Percentiles rank a stretch among this genome's conserved stretches.
These are phyloP conservation scores for Bufo gargarizans DNA, from an alignment of 2,113 vertebrate genomes.

Conservation along the genomic window DNA sequence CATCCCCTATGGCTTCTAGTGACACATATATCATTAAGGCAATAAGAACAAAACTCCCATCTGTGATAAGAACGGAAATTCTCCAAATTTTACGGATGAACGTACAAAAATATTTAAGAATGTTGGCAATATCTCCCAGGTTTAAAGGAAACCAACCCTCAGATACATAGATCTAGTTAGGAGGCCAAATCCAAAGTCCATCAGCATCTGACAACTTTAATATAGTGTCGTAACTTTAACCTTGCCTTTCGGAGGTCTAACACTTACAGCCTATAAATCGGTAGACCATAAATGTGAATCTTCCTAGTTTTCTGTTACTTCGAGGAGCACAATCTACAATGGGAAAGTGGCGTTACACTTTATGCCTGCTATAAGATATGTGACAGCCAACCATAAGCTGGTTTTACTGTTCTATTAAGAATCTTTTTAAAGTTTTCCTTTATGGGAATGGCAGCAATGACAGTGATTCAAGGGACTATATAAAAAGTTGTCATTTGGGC, in stretches of 20 bases:
- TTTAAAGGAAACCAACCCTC: neutral
- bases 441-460: conserved; percentile 11
- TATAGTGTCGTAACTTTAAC: neutral
- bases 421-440: conserved; percentile 24
- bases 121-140: neutral
- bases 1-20: neutral
- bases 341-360: conserved; percentile 34
- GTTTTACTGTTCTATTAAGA: conserved; percentile 51
- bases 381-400: conserved; percentile 33
- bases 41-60: neutral
- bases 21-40: neutral
- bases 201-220: neutral
- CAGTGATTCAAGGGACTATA: conserved; percentile 1
- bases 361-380: conserved; percentile 36
- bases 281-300: conserved; percentile 15
- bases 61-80: neutral
- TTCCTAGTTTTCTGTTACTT: conserved; percentile 27
- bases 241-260: conserved; percentile 10
- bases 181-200: neutral
- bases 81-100: neutral
- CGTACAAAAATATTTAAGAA: neutral
- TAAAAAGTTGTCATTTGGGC: conserved; percentile 1
- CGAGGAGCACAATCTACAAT: conserved; percentile 5
- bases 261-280: conserved; percentile 7
- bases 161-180: neutral